These are phyloP conservation scores for Limnephilus marmoratus DNA, from an alignment of 2,888 invertebrate species.

Conservation along the genomic window DNA sequence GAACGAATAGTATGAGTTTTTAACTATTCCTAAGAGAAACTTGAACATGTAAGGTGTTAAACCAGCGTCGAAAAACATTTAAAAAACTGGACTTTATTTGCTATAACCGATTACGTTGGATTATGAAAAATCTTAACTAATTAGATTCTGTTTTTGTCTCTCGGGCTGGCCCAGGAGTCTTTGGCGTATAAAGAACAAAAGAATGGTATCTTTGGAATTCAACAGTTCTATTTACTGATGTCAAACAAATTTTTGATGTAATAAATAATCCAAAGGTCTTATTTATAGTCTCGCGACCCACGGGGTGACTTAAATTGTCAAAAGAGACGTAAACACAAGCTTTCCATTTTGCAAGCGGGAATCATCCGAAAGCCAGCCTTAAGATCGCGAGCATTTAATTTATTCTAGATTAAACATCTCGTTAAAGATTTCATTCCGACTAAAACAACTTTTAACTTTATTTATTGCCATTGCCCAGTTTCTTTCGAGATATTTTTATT, in stretches of 20 bases:
- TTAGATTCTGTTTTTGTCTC: neutral
- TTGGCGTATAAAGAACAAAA: neutral
- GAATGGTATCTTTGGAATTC: neutral
- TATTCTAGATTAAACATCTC: slow-evolving; percentile 48
- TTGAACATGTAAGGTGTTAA: no score
- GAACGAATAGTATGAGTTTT: neutral
- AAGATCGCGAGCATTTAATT: slow-evolving; percentile 47
- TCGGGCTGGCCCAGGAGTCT: neutral
- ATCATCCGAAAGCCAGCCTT: slow-evolving; percentile 25
- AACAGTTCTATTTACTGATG: neutral
- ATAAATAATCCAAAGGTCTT: slow-evolving; percentile 30
- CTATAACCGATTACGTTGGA: neutral
- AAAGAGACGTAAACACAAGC: slow-evolving; percentile 43
- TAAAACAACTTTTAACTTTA: slow-evolving; percentile 54
- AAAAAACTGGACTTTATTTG: neutral
- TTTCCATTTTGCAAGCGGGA: neutral
- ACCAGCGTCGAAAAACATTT: neutral
- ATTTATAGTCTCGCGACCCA: slow-evolving; percentile 21
- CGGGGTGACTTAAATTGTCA: slow-evolving; percentile 46
- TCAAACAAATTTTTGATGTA: slow-evolving; percentile 25
- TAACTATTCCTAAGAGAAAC: no score
- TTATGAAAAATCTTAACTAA: neutral
- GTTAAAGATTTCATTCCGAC: slow-evolving; percentile 56
- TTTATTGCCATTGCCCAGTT: slow-evolving; percentile 53
- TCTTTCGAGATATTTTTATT: slow-evolving; percentile 49